These are phyloP conservation scores for Agapornis canus DNA, from an alignment of 2,797 vertebrate genomes.

Conservation along the genomic window DNA sequence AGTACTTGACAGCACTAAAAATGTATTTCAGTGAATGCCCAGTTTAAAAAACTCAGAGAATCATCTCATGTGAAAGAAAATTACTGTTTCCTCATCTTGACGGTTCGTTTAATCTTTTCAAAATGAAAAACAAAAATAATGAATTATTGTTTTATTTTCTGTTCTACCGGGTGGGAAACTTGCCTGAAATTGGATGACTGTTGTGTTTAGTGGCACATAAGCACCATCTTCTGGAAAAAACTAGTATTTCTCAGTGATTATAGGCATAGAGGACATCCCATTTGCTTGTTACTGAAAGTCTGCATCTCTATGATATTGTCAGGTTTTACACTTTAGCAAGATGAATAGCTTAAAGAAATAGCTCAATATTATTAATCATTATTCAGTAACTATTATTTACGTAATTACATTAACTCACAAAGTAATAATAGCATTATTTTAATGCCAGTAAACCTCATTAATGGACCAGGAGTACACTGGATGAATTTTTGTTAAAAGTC, in stretches of 20 bases:
- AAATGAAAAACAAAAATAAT: neutral
- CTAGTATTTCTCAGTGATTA: neutral
- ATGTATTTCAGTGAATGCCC: neutral
- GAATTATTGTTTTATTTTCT: neutral
- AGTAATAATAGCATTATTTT: neutral
- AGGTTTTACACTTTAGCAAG: neutral
- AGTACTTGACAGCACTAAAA: neutral
- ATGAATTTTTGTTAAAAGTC: neutral
- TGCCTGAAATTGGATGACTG: neutral
- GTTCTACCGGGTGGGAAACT: neutral
- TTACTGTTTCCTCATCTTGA: neutral
- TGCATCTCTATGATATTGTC: neutral
- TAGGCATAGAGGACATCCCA: fast-evolving
- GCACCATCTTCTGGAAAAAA: slow-evolving; percentile 72
- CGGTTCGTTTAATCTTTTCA: neutral
- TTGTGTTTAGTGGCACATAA: slow-evolving; percentile 7
- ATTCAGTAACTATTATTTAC: neutral
- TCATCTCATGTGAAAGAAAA: neutral
- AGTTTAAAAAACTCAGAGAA: neutral
- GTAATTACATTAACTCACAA: neutral
- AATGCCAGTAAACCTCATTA: neutral
- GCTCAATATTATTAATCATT: neutral
- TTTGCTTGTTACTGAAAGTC: neutral
- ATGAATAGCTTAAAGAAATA: neutral
- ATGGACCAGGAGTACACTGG: neutral